Conservation (phyloP, 2,888 invertebrate genomes). For the Ichneumoninae sp. region DNA sequence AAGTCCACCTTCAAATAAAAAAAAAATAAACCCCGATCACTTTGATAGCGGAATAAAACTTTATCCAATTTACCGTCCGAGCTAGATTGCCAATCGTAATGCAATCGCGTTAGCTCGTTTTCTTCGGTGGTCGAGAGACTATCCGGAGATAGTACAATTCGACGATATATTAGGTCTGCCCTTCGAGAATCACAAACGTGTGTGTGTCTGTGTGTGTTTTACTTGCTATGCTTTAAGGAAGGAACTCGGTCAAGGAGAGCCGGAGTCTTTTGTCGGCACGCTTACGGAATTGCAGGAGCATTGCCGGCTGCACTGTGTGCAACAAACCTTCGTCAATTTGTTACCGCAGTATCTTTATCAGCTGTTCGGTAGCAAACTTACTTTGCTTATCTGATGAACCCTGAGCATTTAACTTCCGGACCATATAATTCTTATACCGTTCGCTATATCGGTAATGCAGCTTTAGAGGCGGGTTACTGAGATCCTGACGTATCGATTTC, state of each 20-base stretch:
- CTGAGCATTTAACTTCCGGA: neutral
- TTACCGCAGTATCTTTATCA: constrained; percentile 17
- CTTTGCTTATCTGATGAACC: neutral
- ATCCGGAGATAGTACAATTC: constrained; percentile 44
- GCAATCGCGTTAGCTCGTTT: constrained; percentile 29
- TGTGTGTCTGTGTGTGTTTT: constrained; percentile 14
- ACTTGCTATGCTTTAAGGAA: constrained; percentile 30
- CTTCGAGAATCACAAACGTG: constrained; percentile 37
- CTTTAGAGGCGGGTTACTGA: neutral
- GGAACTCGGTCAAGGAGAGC: constrained; percentile 66
- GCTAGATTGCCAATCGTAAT: constrained; percentile 48
- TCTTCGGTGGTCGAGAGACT: constrained; percentile 16
- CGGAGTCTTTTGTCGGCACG: constrained; percentile 61
- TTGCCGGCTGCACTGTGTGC: neutral
- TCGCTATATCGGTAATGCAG: neutral
- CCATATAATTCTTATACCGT: neutral
- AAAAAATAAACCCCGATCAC: neutral
- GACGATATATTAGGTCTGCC: constrained; percentile 28
- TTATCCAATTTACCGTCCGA: constrained; percentile 42
- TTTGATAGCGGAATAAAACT: constrained; percentile 13
- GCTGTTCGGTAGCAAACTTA: neutral
- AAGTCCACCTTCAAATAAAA: neutral
- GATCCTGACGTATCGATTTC: neutral
- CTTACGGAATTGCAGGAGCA: constrained; percentile 45
- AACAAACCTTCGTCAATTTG: constrained; percentile 39